These are phyloP conservation scores for Boloria euphrosyne DNA, from an alignment of 2,888 invertebrate genomes.

Conservation along the genomic window DNA sequence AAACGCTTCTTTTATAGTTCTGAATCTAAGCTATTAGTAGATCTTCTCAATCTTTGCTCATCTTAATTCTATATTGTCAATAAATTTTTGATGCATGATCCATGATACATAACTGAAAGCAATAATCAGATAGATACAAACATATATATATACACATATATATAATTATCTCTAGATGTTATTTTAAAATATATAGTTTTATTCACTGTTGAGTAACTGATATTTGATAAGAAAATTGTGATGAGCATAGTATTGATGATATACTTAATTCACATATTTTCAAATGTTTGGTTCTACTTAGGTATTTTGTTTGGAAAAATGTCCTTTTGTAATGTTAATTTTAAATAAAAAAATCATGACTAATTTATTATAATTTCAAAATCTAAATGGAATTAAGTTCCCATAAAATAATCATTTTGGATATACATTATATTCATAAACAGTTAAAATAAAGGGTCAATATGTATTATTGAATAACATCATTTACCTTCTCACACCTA, in stretches of 20 bases:
- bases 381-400: slow-evolving; percentile 81
- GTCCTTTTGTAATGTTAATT: not conserved
- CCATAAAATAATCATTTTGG: slow-evolving; percentile 59
- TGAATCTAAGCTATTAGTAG: slow-evolving; percentile 39
- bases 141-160: slow-evolving; percentile 29
- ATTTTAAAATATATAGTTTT: slow-evolving; percentile 42
- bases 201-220: slow-evolving; percentile 42
- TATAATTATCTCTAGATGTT: slow-evolving; percentile 41
- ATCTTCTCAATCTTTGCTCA: slow-evolving; percentile 66
- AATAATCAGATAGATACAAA: slow-evolving; percentile 40
- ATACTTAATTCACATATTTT: slow-evolving; percentile 79
- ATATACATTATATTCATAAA: slow-evolving; percentile 8
- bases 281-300: slow-evolving; percentile 70
- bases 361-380: slow-evolving; percentile 47
- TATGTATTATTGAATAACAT: not conserved
- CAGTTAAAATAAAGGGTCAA: slow-evolving; percentile 8
- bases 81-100: slow-evolving; percentile 35
- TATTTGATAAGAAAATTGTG: slow-evolving; percentile 53
- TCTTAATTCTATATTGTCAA: slow-evolving; percentile 57
- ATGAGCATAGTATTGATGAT: slow-evolving; percentile 70
- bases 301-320: slow-evolving; percentile 40
- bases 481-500: slow-evolving; percentile 7
- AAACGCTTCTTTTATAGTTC: slow-evolving; percentile 49
- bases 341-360: slow-evolving; percentile 6
- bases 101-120: slow-evolving; percentile 41